Base-by-base conservation (phyloP, 2,797 vertebrate species). In the Sebastes itinus region DNA sequence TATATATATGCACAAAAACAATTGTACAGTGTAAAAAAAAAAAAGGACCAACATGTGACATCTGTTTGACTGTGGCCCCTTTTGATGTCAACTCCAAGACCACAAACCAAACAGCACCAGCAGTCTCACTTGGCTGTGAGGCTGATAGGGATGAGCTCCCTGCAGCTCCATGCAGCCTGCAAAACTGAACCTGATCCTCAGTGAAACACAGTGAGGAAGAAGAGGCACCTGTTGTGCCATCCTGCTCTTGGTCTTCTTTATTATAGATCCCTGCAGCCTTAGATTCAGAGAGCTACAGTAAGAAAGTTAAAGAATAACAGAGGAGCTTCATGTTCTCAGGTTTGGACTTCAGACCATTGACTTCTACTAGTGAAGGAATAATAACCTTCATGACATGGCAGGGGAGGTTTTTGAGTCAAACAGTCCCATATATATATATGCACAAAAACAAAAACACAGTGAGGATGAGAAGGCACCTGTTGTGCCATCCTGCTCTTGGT, bases 211-310 rank as follows among this genome's bases (percentile, higher is more conserved):
- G 76, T 7, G 74, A 78, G 75, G 76, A 88, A 80, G 72, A 78
- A 66, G 67, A 78, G 75, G 91, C 95, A 95, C 95, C 95, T 95
- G 95, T 95, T 95, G 94, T 95, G 60, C 90, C 87, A 78, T 79
- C 89, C 80, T 80, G 75, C 72, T 62, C 75, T 64, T 18, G 56
- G 38, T 72, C 67, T 27, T 72, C 35, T 46, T 30, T 25, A 64
- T 83, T 14, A 14, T 6, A 38, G 35, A 38, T 38, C 35, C 35
- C 35, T 38, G 35, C 35, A 38, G 35, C 35, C 35, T 38, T 0
- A 38, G 35, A 38, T 38, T 2, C 35, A 38, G 35, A 13, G 35
- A 38, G 35, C 35, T 38, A 38, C 33, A 35, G 33, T 11, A 11
- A 35, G 0, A 35, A 35, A 35, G 49, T 6, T 2, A 2, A 14